phyloP scores from a whole-genome alignment of 2,797 vertebrate species.

The Acipenser ruthenus region DNA sequence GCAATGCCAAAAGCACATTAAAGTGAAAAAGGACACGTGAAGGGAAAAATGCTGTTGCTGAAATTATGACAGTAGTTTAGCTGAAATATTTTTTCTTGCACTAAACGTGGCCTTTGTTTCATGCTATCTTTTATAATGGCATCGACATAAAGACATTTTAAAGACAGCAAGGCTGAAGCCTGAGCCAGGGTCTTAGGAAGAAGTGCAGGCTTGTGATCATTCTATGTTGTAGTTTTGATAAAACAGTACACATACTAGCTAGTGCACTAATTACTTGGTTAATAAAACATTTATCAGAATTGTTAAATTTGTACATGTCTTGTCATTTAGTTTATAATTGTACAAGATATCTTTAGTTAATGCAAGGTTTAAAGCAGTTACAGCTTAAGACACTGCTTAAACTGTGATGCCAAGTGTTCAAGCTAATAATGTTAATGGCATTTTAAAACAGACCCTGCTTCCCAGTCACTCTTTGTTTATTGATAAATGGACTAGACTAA shows the following conservation, averaged over 20 bases:
- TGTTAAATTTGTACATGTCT: no score
- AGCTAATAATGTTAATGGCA: conserved; percentile 40
- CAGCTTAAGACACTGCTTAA: no score
- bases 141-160: no score
- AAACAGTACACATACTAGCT: no score
- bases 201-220: no score
- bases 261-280: no score
- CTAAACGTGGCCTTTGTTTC: conserved; percentile 52
- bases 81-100: conserved; percentile 40
- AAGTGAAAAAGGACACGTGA: conserved; percentile 47
- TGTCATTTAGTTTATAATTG: no score
- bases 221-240: conserved; percentile 10
- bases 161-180: no score
- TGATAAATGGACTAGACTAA: conserved; percentile 25
- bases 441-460: conserved; percentile 20
- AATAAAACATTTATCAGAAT: no score
- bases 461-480: conserved; percentile 22
- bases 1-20: conserved; percentile 56
- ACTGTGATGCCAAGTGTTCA: conserved; percentile 18
- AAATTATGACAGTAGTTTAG: conserved; percentile 57
- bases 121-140: conserved; percentile 42
- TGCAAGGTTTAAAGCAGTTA: no score
- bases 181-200: no score
- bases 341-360: no score
- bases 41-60: conserved; percentile 47